phyloP scores from a whole-genome alignment of 2,888 invertebrate genomes.

The Noctua janthe region DNA sequence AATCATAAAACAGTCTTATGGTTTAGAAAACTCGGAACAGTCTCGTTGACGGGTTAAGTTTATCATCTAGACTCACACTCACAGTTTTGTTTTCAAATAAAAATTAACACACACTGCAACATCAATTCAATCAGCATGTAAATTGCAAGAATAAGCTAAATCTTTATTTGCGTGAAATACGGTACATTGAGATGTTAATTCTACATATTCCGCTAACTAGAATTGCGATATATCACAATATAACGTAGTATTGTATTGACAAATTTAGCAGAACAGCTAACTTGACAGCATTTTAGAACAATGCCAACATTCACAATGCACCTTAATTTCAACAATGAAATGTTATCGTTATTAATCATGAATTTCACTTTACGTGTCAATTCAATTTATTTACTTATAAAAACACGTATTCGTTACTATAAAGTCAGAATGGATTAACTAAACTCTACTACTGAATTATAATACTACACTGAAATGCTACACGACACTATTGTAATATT shows the following conservation, averaged over 20 bases:
- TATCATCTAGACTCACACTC: slow-evolving; percentile 9
- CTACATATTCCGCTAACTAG: not conserved
- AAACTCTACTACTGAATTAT: slow-evolving; percentile 2
- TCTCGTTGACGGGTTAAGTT: not conserved
- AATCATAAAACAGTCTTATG: not conserved
- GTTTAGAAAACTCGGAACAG: slow-evolving; percentile 1
- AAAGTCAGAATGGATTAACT: not conserved
- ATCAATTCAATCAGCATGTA: slow-evolving; percentile 3
- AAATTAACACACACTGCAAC: slow-evolving; percentile 1
- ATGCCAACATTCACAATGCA: not conserved
- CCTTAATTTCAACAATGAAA: slow-evolving; percentile 7
- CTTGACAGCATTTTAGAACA: not conserved
- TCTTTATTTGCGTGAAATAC: not conserved
- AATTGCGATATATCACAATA: not conserved
- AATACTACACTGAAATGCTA: slow-evolving; percentile 14
- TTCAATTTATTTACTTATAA: not conserved
- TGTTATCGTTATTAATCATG: slow-evolving; percentile 1
- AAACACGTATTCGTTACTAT: not conserved
- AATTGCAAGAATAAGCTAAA: not conserved
- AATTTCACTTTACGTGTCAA: not conserved
- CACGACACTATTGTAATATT: slow-evolving; percentile 19
- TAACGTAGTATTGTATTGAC: not conserved
- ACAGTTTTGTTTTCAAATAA: not conserved
- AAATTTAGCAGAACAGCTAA: not conserved
- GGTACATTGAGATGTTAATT: not conserved